phyloP scores from a whole-genome alignment of 2,797 vertebrate species.

The Sciaenops ocellatus region DNA sequence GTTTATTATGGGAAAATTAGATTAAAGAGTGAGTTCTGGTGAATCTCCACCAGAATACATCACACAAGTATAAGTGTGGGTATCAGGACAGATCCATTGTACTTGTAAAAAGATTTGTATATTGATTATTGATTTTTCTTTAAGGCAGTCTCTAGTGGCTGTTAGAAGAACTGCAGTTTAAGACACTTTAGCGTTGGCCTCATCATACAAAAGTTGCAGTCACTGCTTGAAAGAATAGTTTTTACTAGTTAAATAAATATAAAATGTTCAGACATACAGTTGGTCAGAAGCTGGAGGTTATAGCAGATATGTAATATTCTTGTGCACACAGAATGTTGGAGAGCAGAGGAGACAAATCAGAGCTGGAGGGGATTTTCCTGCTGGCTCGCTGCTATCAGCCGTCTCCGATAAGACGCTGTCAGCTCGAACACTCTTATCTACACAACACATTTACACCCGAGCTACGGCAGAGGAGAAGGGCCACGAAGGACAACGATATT shows the following conservation, averaged over 20 bases:
- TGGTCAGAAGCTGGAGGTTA: background rate
- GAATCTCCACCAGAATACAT: background rate
- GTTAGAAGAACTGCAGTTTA: background rate
- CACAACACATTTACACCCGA: constrained; percentile 70
- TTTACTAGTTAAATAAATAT: constrained; percentile 1
- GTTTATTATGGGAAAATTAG: no score
- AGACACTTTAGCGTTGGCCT: background rate
- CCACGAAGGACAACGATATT: constrained; percentile 4
- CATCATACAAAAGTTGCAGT: background rate
- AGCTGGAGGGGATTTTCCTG: constrained; percentile 36
- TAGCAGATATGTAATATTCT: background rate
- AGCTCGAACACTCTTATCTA: constrained; percentile 64
- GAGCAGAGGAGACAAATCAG: constrained; percentile 26
- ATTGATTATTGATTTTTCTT: background rate
- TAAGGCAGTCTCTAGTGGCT: constrained; percentile 10
- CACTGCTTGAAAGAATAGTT: background rate
- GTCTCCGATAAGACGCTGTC: constrained; percentile 68
- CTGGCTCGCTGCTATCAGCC: constrained; percentile 50
- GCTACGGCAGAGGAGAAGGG: constrained; percentile 27
- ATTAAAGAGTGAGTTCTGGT: background rate
- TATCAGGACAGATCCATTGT: background rate
- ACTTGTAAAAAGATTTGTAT: background rate
- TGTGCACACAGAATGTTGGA: background rate
- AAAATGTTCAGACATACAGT: background rate
- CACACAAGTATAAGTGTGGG: no score